Percentiles rank a stretch among this genome's conserved stretches.
Evolutionary conservation across 2,888 invertebrate genomes (phyloP).

Genomic region (Cactoblastis cactorum): DNA sequence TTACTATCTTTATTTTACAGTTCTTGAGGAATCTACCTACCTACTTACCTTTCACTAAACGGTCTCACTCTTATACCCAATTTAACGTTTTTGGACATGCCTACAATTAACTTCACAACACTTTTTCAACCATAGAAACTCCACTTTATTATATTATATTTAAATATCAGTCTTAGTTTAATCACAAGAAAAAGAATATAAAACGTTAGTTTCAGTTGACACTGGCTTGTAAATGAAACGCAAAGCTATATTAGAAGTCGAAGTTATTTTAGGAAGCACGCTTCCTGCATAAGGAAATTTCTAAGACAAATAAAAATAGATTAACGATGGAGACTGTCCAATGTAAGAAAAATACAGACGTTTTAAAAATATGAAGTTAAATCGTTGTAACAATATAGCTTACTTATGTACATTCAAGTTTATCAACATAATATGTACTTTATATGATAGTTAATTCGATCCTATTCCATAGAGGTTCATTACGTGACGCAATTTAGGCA

Average conservation of each 20-base stretch:
- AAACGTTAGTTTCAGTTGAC: conserved; percentile 15
- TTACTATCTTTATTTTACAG: too few species aligned
- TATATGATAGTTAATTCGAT: too few species aligned
- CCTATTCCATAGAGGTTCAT: too few species aligned
- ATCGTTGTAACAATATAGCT: too few species aligned
- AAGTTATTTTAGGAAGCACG: conserved; percentile 46
- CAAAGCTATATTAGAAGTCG: conserved; percentile 20
- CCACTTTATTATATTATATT: neutral
- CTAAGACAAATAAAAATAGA: conserved; percentile 22
- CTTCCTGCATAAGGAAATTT: conserved; percentile 34
- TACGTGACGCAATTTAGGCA: too few species aligned
- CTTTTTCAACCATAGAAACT: conserved; percentile 9
- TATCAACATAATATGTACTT: too few species aligned
- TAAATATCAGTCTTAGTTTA: conserved; percentile 1
- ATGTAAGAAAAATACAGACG: conserved; percentile 1
- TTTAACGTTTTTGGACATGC: conserved; percentile 80
- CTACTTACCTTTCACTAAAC: conserved; percentile 80
- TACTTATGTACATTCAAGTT: too few species aligned
- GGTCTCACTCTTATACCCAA: conserved; percentile 82
- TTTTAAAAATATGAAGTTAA: neutral
- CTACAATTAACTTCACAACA: conserved; percentile 12
- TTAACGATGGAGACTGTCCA: conserved; percentile 7
- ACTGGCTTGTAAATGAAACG: conserved; percentile 11
- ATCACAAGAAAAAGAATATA: neutral
- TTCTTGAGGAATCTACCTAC: neutral